Evolutionary conservation across 1,140 invertebrate species (phyloP).

Genomic region (Drosophila bipectinata): DNA sequence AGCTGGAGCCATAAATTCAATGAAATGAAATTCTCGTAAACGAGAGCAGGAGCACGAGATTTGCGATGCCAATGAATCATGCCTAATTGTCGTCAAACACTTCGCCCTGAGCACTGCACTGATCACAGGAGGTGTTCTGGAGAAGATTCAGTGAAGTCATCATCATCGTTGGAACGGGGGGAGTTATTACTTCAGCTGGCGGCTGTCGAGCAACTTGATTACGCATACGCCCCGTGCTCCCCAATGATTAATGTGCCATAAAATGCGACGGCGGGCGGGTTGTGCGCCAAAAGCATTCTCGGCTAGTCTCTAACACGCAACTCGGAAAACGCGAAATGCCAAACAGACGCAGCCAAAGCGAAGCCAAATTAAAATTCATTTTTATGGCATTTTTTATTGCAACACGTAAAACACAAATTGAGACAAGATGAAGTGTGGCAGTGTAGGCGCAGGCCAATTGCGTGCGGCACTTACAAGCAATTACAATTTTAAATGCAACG

Average conservation of each 20-base stretch:
- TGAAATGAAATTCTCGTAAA: conserved; percentile 20
- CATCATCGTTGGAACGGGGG: conserved; percentile 8
- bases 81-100: conserved; percentile 42
- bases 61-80: conserved; percentile 39
- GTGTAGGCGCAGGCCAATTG: conserved; percentile 16
- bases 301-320: conserved; percentile 56
- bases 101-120: conserved; percentile 22
- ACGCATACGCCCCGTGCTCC: conserved; percentile 37
- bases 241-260: conserved; percentile 72
- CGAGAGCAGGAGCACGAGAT: conserved; percentile 14
- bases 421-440: conserved; percentile 47
- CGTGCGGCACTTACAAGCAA: conserved; percentile 37
- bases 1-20: conserved; percentile 62
- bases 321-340: conserved; percentile 38
- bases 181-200: not conserved
- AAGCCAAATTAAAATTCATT: conserved; percentile 48
- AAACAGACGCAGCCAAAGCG: conserved; percentile 29
- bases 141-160: conserved; percentile 51
- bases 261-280: conserved; percentile 49
- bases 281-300: conserved; percentile 48
- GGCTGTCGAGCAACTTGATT: conserved; percentile 55
- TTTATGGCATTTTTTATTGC: conserved; percentile 74
- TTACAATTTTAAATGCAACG: conserved; percentile 58
- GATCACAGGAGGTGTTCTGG: conserved; percentile 7
- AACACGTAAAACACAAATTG: conserved; percentile 76